Evolutionary conservation across 2,888 invertebrate genomes (phyloP), one percentile per base, ranked within the genome.

Genomic region (Biston betularia): DNA sequence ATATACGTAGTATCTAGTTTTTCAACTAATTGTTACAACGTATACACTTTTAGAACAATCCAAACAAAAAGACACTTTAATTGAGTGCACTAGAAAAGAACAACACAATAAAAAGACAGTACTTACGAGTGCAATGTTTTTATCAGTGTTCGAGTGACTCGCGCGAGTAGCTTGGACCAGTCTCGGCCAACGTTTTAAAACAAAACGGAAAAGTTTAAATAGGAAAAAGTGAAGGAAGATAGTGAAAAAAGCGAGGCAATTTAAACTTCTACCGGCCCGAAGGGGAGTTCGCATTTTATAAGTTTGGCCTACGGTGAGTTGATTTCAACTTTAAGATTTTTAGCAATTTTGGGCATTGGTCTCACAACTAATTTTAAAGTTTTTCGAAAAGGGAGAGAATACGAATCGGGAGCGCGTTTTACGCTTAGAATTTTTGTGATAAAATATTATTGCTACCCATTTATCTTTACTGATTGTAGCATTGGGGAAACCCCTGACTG

Each of bases 201-300:
- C 87, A 89, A 90, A 92, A 89, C 83, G 87, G 79, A 81, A 90
- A 93, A 92, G 89, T 92, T 93, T 90, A 90, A 90, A 93, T 91
- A 89, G 89, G 90, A 90, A 92, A 92, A 92, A 90, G 88, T 88
- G 87, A 88, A 88, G 80, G 82, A 81, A 89, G 91, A 92, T 92
- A 92, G 92, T 92, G 91, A 91, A 92, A 92, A 91, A 92, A 89
- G 84, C 58, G 80, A 79, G 83, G 84, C 89, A 92, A 92, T 92
- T 92, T 90, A 89, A 92, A 92, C 87, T 92, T 92, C 87, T 81
- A 77, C 86, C 79, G 77, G 80, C 78, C 78, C 59, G 53, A 79
- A 81, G 82, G 86, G 84, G 84, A 82, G 84, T 85, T 77, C 80
- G 82, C 84, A 82, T 87, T 89, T 90, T 88, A 88, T 85, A 91